Evolutionary conservation across 2,113 vertebrate genomes (phyloP), one percentile per base, ranked within the genome.

Genomic region (Proteles cristata): DNA sequence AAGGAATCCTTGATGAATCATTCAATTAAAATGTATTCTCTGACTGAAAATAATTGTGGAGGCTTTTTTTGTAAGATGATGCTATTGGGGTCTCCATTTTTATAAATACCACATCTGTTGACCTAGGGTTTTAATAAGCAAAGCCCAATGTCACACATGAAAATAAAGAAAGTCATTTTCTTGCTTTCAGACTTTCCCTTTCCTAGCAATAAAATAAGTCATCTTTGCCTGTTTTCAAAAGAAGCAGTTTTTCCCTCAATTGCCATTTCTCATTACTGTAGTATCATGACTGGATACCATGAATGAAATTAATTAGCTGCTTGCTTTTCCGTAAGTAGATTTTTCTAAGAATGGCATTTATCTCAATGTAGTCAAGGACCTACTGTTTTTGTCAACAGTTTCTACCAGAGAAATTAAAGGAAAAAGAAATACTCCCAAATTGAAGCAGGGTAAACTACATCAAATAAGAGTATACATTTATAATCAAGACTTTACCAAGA

Each of bases 1-100:
- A 97, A 97, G 33, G n/a, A 89, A 73, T 63, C 15, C 68, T 90
- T 95, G 69, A 93, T 82, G 88, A 96, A 66, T 48, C n/a, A 83
- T 92, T 95, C 7, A 74, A 28, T 66, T 66, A 77, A 92, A 94
- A 83, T 28, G 5, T 19, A 69, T 82, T 92, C 92, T 77, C 61
- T 66, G 16, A n/a, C 58, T 79, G 45, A 80, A 95, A 95, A 76
- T 83, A 89, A 90, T 73, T 50, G 33, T 73, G 55, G 33, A 95
- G 11, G 7, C 5, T 39, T 63, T 92, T 79, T 50, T 92, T 45
- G 21, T 7, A 85, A 23, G 14, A 96, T 16, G 50, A 74, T 82
- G 43, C 84, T 50, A 31, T 31, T 50, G 8, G 33, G 33, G 31
- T 88, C 25, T 94, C 55, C 48, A 45, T 33, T 33, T 68, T 83